Conservation (phyloP, 2,888 invertebrate genomes). For the Pristionchus arcanus region DNA sequence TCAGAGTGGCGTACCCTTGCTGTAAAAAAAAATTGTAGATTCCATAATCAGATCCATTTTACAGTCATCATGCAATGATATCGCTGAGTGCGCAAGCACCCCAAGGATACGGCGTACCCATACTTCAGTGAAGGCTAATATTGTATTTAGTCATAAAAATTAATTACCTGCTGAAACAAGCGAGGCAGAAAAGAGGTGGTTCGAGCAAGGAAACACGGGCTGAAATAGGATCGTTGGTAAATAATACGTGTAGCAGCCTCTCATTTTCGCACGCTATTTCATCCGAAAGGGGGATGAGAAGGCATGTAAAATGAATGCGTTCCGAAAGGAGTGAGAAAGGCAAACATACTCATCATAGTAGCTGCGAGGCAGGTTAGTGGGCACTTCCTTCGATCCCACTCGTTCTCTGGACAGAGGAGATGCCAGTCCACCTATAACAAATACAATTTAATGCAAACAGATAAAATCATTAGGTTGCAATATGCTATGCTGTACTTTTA, state of each 20-base stretch:
- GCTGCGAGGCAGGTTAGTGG: not conserved
- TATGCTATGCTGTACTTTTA: no score
- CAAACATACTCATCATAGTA: not conserved
- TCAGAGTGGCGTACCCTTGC: slow-evolving; percentile 16
- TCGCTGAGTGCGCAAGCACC: no score
- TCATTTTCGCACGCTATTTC: not conserved
- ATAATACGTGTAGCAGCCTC: not conserved
- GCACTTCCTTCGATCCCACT: not conserved
- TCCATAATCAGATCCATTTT: not conserved
- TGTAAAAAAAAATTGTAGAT: not conserved
- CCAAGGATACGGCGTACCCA: no score
- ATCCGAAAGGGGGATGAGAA: no score
- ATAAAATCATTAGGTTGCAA: no score
- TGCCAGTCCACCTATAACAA: not conserved
- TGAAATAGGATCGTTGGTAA: not conserved
- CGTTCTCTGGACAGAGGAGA: not conserved
- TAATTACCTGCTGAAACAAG: slow-evolving; percentile 6
- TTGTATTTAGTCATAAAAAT: not conserved
- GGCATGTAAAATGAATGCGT: no score
- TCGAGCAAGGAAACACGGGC: not conserved
- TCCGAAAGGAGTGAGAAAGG: not conserved
- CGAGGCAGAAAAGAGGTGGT: not conserved
- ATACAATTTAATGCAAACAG: no score
- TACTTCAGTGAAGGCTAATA: not conserved
- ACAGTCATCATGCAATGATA: no score